Conservation (phyloP, 1,140 invertebrate genomes). For the Trialeurodes vaporariorum region DNA sequence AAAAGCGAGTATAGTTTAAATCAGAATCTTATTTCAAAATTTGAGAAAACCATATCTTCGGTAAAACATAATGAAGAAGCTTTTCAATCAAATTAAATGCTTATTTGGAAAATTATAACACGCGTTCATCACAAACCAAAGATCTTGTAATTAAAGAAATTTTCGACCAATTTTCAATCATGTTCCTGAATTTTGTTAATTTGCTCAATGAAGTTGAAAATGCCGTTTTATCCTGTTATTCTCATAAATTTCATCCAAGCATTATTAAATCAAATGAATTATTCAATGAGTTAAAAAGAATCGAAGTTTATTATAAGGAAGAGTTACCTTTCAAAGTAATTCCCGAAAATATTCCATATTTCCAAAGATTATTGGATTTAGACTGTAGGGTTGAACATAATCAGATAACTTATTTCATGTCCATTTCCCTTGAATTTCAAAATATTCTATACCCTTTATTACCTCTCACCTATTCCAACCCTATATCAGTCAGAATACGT, state of each 20-base stretch:
- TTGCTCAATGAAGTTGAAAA: conserved; percentile 4
- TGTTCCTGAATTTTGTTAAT: background rate
- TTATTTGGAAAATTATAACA: no score
- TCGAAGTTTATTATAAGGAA: background rate
- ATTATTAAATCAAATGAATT: conserved; percentile 4
- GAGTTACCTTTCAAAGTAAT: no score
- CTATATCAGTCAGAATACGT: no score
- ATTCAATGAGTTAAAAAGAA: background rate
- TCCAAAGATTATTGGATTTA: no score
- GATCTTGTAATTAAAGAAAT: no score
- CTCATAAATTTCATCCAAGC: conserved; percentile 5
- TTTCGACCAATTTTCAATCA: no score
- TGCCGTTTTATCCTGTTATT: background rate
- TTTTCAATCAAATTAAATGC: background rate
- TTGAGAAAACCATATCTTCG: conserved; percentile 2
- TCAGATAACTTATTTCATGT: background rate
- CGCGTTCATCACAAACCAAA: no score
- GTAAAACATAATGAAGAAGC: no score
- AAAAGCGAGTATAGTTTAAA: background rate
- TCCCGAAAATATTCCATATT: no score
- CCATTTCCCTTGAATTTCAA: conserved; percentile 4
- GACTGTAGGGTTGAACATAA: conserved; percentile 5
- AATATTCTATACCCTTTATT: background rate
- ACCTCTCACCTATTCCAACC: conserved; percentile 6
- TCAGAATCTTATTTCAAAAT: background rate